These are phyloP conservation scores for Tribolium madens DNA, from an alignment of 1,140 invertebrate species.

Conservation along the genomic window DNA sequence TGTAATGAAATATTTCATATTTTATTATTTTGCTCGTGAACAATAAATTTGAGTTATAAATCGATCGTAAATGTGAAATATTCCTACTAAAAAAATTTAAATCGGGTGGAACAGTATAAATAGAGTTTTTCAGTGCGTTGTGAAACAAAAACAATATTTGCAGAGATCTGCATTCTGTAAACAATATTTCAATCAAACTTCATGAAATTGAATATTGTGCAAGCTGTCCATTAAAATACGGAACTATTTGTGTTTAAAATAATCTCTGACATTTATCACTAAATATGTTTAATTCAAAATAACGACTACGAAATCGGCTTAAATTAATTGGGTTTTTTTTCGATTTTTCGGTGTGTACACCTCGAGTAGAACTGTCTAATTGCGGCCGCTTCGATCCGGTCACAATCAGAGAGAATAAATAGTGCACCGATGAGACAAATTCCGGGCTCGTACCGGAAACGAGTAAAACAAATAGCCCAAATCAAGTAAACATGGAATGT, in stretches of 20 bases:
- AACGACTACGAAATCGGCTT: background rate
- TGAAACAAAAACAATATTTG: background rate
- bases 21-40: background rate
- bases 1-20: background rate
- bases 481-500: constrained; percentile 51
- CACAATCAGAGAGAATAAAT: constrained; percentile 38
- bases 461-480: constrained; percentile 51
- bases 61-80: no score
- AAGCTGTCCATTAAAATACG: background rate
- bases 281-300: background rate
- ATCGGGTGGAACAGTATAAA: background rate
- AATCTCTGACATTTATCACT: background rate
- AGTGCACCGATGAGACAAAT: constrained; percentile 15
- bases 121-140: background rate
- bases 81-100: background rate
- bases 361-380: no score
- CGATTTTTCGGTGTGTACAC: background rate
- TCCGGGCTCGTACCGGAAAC: constrained; percentile 32
- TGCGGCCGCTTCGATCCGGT: background rate
- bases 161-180: background rate
- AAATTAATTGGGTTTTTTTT: background rate
- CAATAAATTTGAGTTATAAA: background rate
- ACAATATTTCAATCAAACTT: background rate
- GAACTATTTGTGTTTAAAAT: background rate
- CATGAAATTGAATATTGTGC: background rate